phyloP scores from a whole-genome alignment of 2,888 invertebrate species.

The Temnothorax unifasciatus region DNA sequence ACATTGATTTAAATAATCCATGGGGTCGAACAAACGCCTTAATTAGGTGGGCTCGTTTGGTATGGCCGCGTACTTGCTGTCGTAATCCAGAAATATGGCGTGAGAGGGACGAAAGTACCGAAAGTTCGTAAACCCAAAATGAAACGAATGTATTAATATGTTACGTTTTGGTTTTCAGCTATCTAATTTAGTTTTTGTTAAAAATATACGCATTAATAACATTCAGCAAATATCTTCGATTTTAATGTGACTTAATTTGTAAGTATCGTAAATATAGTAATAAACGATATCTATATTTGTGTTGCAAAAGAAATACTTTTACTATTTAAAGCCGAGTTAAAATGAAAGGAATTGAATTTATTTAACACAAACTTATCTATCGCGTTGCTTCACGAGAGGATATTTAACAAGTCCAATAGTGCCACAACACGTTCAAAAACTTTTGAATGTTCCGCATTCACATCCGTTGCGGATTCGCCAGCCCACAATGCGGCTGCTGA shows the following conservation, averaged over 20 bases:
- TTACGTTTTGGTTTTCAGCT: neutral
- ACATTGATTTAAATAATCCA: slow-evolving; percentile 80
- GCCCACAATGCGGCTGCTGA: neutral
- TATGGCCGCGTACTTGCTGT: slow-evolving; percentile 29
- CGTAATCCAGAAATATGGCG: slow-evolving; percentile 51
- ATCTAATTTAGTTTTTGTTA: neutral
- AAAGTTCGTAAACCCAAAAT: slow-evolving; percentile 27
- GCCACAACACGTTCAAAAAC: slow-evolving; percentile 27
- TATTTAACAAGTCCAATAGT: slow-evolving; percentile 66
- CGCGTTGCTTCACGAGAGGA: slow-evolving; percentile 46
- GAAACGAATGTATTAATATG: slow-evolving; percentile 31
- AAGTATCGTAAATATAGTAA: slow-evolving; percentile 23
- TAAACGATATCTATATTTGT: slow-evolving; percentile 37
- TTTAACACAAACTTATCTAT: slow-evolving; percentile 66
- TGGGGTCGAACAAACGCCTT: slow-evolving; percentile 70
- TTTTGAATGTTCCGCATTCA: slow-evolving; percentile 29
- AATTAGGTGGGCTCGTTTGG: slow-evolving; percentile 68
- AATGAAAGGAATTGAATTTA: slow-evolving; percentile 63
- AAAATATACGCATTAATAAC: neutral
- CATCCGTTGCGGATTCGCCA: slow-evolving; percentile 16
- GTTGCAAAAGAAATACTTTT: slow-evolving; percentile 46
- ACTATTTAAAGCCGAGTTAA: slow-evolving; percentile 48
- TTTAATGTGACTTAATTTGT: neutral
- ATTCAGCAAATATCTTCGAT: neutral
- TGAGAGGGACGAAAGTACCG: slow-evolving; percentile 14